These are phyloP conservation scores for Periplaneta americana DNA, from an alignment of 1,140 invertebrate species.

Conservation along the genomic window DNA sequence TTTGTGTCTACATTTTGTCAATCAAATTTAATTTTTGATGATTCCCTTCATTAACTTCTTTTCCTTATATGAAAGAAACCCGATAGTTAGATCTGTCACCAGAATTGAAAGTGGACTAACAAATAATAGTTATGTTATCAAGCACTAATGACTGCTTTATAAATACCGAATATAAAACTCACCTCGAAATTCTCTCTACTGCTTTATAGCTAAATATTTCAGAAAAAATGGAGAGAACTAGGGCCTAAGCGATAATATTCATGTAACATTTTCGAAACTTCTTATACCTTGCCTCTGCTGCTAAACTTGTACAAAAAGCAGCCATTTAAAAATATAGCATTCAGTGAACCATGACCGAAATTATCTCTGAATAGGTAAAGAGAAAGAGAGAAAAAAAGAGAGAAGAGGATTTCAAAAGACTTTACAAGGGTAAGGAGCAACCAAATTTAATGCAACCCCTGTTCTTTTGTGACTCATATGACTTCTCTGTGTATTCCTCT, in stretches of 20 bases:
- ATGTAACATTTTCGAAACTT: too few species aligned
- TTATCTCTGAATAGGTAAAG: not conserved
- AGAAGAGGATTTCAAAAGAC: not conserved
- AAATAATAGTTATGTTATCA: too few species aligned
- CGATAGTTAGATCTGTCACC: too few species aligned
- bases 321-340: not conserved
- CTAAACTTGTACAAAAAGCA: not conserved
- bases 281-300: not conserved
- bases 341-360: not conserved
- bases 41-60: too few species aligned
- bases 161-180: too few species aligned
- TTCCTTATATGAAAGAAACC: too few species aligned
- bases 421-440: not conserved
- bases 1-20: too few species aligned
- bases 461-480: not conserved
- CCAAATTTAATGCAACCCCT: not conserved
- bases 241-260: not conserved
- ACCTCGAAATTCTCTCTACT: too few species aligned
- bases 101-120: too few species aligned
- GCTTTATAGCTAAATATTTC: too few species aligned
- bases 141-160: too few species aligned
- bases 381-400: not conserved
- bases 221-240: not conserved
- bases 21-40: too few species aligned
- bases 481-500: not conserved